Evolutionary conservation across 2,113 vertebrate genomes (phyloP).

Genomic region (Mastomys coucha): DNA sequence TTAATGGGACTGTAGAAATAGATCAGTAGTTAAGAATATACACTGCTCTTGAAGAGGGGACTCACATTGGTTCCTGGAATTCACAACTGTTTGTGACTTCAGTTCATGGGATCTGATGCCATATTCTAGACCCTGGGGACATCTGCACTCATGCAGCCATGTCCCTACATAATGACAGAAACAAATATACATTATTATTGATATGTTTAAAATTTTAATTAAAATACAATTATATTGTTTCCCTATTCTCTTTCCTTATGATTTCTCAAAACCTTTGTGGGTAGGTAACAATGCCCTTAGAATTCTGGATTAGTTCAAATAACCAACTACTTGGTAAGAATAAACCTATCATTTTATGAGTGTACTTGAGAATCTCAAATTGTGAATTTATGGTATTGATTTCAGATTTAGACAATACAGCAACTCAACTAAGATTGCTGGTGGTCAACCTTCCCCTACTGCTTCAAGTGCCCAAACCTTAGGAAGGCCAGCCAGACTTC

Average conservation of each 20-base stretch:
- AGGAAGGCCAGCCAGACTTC: not conserved
- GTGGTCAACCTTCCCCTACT: not conserved
- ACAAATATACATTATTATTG: not conserved
- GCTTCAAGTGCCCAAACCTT: not conserved
- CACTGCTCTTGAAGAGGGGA: not conserved
- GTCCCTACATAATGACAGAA: no score
- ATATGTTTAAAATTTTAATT: not conserved
- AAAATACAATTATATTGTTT: not conserved
- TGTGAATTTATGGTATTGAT: not conserved
- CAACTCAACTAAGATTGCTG: not conserved
- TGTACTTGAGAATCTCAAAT: slow-evolving; percentile 21
- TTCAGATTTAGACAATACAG: not conserved
- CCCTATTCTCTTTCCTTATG: not conserved
- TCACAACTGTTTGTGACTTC: not conserved
- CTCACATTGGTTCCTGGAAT: not conserved
- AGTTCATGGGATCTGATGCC: not conserved
- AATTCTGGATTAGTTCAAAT: slow-evolving; percentile 9
- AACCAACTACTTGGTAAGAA: not conserved
- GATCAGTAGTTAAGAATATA: not conserved
- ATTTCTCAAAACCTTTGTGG: not conserved
- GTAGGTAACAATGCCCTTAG: not conserved
- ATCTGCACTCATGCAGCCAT: no score
- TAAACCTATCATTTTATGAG: not conserved
- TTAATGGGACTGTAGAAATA: not conserved
- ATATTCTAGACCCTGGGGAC: no score